Conservation (phyloP, 2,888 invertebrate species). For the Stenolophus ochropezus region DNA sequence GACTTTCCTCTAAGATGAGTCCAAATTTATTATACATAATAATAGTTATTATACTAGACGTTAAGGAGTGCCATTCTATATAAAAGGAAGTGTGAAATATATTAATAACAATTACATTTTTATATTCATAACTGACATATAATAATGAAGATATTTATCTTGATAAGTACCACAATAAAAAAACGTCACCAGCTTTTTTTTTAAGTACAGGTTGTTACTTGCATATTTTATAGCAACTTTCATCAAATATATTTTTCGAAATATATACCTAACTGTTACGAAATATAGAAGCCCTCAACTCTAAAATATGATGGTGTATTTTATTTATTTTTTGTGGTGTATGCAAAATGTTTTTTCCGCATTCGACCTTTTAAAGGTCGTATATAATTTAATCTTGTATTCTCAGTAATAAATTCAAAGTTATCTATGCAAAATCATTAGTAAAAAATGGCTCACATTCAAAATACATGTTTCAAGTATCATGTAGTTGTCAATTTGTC, state of each 20-base stretch:
- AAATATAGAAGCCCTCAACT: too few species aligned
- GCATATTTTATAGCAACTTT: too few species aligned
- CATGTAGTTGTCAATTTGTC: conserved; percentile 44
- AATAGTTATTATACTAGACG: neutral
- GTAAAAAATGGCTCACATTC: conserved; percentile 14
- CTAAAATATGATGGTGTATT: neutral
- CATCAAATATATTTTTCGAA: too few species aligned
- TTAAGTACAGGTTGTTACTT: too few species aligned
- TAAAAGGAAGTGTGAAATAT: neutral
- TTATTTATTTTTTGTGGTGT: neutral
- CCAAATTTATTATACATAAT: neutral
- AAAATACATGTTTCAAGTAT: conserved; percentile 12
- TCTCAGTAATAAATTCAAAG: conserved; percentile 4
- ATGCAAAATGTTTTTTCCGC: neutral
- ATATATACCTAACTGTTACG: too few species aligned
- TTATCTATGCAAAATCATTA: conserved; percentile 3
- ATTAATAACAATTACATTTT: neutral
- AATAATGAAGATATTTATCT: too few species aligned
- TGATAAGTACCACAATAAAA: too few species aligned
- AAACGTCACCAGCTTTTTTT: too few species aligned
- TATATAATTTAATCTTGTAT: neutral
- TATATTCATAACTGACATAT: neutral
- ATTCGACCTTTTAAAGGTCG: conserved; percentile 3
- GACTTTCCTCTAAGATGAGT: neutral
- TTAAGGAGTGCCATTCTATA: neutral